Conservation (phyloP, 2,888 invertebrate genomes). For the Zygogramma bicolorata region DNA sequence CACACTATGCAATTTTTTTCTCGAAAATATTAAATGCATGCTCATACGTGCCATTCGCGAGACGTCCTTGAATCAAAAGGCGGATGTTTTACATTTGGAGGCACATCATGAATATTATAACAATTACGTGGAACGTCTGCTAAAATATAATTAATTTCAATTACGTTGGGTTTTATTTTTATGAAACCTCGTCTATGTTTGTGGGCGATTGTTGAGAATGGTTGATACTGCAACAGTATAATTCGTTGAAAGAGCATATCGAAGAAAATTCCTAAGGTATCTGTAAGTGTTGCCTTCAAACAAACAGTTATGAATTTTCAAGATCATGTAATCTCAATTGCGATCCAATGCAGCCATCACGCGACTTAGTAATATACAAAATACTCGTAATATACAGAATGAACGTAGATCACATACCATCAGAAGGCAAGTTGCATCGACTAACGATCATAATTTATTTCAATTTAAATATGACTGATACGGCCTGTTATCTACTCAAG, state of each 20-base stretch:
- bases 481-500: too few species aligned
- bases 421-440: too few species aligned
- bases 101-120: constrained; percentile 26
- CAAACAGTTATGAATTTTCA: too few species aligned
- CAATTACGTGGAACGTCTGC: constrained; percentile 30
- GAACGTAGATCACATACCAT: too few species aligned
- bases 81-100: constrained; percentile 38
- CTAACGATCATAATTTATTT: too few species aligned
- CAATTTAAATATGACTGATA: too few species aligned
- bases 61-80: constrained; percentile 26
- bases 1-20: constrained; percentile 12
- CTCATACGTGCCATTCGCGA: constrained; percentile 13
- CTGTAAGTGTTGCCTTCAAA: too few species aligned
- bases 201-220: not conserved
- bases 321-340: too few species aligned
- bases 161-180: constrained; percentile 11
- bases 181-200: not conserved
- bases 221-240: not conserved
- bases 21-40: constrained; percentile 8
- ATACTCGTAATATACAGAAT: too few species aligned
- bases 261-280: too few species aligned
- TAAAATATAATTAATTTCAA: constrained; percentile 29
- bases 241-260: not conserved
- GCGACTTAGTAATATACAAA: too few species aligned
- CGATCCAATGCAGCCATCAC: too few species aligned